These are phyloP conservation scores for Mycalesis mineus DNA, from an alignment of 2,888 invertebrate genomes.

Conservation along the genomic window DNA sequence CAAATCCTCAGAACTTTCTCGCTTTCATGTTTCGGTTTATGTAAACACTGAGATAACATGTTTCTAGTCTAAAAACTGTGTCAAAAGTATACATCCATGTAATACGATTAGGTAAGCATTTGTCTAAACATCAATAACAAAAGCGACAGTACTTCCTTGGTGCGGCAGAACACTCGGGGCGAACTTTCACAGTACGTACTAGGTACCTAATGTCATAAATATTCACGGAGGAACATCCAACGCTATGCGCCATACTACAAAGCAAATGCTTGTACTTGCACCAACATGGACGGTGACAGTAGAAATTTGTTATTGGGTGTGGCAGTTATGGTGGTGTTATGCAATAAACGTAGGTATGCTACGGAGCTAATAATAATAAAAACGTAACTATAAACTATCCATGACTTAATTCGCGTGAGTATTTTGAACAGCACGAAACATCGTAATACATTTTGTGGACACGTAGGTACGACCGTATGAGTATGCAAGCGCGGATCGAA, in stretches of 20 bases:
- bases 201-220: constrained; percentile 45
- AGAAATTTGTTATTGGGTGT: constrained; percentile 38
- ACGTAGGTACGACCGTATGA: no score
- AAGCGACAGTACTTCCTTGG: constrained; percentile 29
- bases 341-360: constrained; percentile 10
- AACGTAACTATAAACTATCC: no score
- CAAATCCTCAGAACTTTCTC: constrained; percentile 4
- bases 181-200: constrained; percentile 46
- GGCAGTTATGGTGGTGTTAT: constrained; percentile 15
- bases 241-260: constrained; percentile 35
- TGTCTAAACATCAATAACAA: constrained; percentile 23
- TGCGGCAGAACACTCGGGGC: constrained; percentile 31
- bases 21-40: constrained; percentile 3
- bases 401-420: not conserved
- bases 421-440: no score
- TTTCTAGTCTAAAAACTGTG: constrained; percentile 8
- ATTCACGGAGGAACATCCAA: constrained; percentile 42
- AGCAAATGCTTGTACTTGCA: constrained; percentile 43
- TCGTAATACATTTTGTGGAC: no score
- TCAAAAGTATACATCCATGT: constrained; percentile 13
- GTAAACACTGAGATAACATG: constrained; percentile 7
- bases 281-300: constrained; percentile 33
- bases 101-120: constrained; percentile 13
- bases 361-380: not conserved
- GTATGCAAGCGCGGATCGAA: no score